A percentile compares a stretch with the other conserved stretches of the same genome.
Conservation (phyloP, 2,113 vertebrate genomes). For the Microcebus lehilahytsara region DNA sequence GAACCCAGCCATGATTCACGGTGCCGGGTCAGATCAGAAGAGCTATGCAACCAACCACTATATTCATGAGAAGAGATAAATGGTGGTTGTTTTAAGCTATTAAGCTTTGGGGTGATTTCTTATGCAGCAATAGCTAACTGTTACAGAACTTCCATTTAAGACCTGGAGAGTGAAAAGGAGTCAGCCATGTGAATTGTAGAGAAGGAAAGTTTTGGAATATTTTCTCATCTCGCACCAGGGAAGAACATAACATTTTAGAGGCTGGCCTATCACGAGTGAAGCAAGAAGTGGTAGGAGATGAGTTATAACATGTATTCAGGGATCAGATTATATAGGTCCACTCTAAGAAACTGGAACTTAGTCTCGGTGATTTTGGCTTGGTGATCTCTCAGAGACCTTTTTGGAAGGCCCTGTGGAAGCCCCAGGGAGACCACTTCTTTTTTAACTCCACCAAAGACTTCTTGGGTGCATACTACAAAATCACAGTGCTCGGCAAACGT, state of each 20-base stretch:
- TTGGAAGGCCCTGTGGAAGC: not conserved
- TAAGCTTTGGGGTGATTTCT: not conserved
- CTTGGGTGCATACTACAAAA: not conserved
- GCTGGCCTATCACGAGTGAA: too few species aligned
- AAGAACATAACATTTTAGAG: not conserved
- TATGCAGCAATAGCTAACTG: not conserved
- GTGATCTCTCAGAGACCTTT: not conserved
- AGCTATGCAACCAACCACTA: accelerated
- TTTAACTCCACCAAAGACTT: not conserved
- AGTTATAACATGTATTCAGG: not conserved
- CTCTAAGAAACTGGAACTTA: not conserved
- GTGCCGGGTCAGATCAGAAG: not conserved
- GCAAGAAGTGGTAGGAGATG: too few species aligned
- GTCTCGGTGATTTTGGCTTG: not conserved
- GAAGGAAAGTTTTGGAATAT: not conserved
- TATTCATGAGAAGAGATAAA: not conserved
- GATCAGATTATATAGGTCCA: not conserved
- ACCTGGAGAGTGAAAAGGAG: not conserved
- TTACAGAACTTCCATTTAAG: not conserved
- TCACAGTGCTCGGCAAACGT: accelerated
- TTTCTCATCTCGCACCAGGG: not conserved
- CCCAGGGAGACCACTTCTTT: not conserved
- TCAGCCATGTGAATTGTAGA: not conserved
- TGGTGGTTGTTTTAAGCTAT: not conserved
- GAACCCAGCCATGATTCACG: accelerated